These are phyloP conservation scores for human DNA, from an alignment of 2,113 vertebrate species.

Conservation along the genomic window GRCh38 chr16:52665501-52666000, in stretches of 20 bases:
- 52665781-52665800: neutral
- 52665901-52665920: neutral
- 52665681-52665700: slow-evolving; percentile 5
- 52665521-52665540: neutral
- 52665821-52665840: neutral
- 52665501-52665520: neutral
- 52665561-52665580: neutral
- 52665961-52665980: neutral
- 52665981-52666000: neutral
- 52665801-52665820: neutral
- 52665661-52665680: neutral
- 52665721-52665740: neutral
- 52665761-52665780: neutral
- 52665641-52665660: neutral
- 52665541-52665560: neutral
- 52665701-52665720: neutral
- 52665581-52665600: neutral
- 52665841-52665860: neutral
- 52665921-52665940: neutral
- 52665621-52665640: neutral
- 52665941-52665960: neutral
- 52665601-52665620: neutral
- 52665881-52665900: neutral
- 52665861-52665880: neutral
- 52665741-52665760: neutral